Conservation (phyloP, 2,888 invertebrate species). For the Pecten maximus region DNA sequence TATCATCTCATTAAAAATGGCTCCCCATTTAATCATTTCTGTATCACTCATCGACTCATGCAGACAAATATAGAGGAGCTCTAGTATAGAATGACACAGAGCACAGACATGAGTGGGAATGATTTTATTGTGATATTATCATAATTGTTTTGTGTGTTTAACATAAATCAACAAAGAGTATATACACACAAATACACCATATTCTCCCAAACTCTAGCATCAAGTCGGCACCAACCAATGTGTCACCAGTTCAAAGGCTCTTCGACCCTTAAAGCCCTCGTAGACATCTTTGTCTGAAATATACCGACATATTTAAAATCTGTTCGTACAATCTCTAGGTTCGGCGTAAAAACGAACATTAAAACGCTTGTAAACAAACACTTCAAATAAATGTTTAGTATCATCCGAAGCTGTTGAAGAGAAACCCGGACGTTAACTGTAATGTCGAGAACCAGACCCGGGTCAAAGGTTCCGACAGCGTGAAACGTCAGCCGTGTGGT, state of each 20-base stretch:
- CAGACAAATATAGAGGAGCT: no score
- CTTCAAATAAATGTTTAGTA: neutral
- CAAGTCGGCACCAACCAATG: neutral
- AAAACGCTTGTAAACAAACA: conserved; percentile 28
- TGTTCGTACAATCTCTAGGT: conserved; percentile 11
- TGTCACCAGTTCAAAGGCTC: neutral
- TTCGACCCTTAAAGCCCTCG: neutral
- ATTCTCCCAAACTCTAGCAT: neutral
- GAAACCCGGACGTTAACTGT: neutral
- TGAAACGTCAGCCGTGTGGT: conserved; percentile 4
- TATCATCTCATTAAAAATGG: no score
- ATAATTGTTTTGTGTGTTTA: neutral
- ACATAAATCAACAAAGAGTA: neutral
- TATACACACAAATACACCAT: neutral
- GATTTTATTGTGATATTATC: neutral
- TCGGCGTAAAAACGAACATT: neutral
- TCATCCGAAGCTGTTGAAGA: neutral
- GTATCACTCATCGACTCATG: no score
- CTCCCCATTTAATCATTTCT: no score
- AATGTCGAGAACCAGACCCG: neutral
- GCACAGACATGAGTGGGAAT: no score
- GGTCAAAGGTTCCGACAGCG: conserved; percentile 19
- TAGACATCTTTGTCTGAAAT: conserved; percentile 3
- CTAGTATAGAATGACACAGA: no score
- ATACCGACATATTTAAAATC: neutral